Percentiles rank a stretch among this genome's conserved stretches.
phyloP scores from a whole-genome alignment of 2,797 vertebrate genomes.

The Saxicola maurus region DNA sequence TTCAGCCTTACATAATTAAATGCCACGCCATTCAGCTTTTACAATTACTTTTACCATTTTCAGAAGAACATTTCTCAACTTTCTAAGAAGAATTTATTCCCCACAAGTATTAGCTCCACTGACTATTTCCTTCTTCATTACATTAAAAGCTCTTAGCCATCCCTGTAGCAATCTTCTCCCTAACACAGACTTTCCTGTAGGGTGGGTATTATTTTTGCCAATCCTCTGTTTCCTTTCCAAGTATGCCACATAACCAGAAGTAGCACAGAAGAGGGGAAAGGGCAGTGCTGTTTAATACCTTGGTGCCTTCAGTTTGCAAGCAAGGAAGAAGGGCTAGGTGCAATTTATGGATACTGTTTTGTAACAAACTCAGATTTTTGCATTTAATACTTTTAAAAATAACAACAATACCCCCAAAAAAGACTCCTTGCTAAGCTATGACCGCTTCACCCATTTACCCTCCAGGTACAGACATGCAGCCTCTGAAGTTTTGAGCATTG shows the following conservation, averaged over 20 bases:
- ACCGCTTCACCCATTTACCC: not conserved
- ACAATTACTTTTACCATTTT: conserved; percentile 53
- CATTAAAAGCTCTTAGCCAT: not conserved
- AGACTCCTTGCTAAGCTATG: not conserved
- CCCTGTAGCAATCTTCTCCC: not conserved
- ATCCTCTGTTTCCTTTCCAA: not conserved
- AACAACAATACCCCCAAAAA: not conserved
- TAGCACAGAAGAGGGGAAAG: not conserved
- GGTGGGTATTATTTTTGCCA: not conserved
- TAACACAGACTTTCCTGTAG: not conserved
- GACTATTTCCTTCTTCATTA: conserved; percentile 25
- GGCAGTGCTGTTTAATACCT: not conserved
- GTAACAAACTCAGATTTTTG: not conserved
- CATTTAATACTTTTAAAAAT: not conserved
- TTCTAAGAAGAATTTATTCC: conserved; percentile 24
- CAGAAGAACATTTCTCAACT: conserved; percentile 39
- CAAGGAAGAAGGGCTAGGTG: not conserved
- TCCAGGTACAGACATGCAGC: not conserved
- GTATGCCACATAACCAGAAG: not conserved
- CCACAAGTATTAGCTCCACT: not conserved
- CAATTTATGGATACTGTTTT: not conserved
- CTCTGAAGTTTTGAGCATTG: not conserved
- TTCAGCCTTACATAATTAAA: conserved; percentile 52
- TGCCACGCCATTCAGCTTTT: conserved; percentile 11
- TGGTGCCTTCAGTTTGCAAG: not conserved